phyloP scores from a whole-genome alignment of 2,888 invertebrate species.

The Iselma pallidipennis region DNA sequence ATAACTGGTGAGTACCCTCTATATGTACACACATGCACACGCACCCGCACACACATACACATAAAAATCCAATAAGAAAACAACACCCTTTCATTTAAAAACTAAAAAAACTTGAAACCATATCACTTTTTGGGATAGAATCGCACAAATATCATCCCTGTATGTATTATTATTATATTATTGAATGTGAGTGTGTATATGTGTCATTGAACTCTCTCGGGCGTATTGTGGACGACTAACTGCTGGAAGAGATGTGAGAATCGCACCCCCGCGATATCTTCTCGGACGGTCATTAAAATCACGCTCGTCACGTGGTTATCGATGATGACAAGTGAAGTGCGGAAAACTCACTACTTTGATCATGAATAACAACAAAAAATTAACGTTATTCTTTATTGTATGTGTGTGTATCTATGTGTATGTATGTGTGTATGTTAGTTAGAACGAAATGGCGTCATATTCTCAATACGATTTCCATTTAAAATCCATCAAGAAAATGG shows the following conservation, averaged over 20 bases:
- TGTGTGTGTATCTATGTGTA: too few relatives aligned
- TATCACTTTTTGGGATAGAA: background rate
- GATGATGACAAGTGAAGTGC: conserved; percentile 64
- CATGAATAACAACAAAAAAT: background rate
- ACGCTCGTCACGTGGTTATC: conserved; percentile 71
- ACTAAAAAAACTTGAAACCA: too few relatives aligned
- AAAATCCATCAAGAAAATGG: background rate
- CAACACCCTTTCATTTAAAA: too few relatives aligned
- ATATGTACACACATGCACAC: conserved; percentile 18
- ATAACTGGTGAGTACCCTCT: conserved; percentile 82
- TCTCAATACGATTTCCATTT: background rate
- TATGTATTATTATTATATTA: too few relatives aligned
- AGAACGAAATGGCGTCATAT: background rate
- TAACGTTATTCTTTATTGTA: too few relatives aligned
- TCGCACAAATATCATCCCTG: too few relatives aligned
- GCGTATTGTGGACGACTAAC: conserved; percentile 41
- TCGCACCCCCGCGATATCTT: conserved; percentile 63
- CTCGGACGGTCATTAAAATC: conserved; percentile 68
- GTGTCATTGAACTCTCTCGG: conserved; percentile 50
- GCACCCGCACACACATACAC: too few relatives aligned
- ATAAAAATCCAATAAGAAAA: too few relatives aligned
- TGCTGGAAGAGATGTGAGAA: conserved; percentile 35
- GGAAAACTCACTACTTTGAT: background rate
- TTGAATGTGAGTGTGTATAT: conserved; percentile 29
- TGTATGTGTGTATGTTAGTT: background rate